Base-by-base conservation (phyloP, 2,797 vertebrate species). In the Anomalospiza imberbis region DNA sequence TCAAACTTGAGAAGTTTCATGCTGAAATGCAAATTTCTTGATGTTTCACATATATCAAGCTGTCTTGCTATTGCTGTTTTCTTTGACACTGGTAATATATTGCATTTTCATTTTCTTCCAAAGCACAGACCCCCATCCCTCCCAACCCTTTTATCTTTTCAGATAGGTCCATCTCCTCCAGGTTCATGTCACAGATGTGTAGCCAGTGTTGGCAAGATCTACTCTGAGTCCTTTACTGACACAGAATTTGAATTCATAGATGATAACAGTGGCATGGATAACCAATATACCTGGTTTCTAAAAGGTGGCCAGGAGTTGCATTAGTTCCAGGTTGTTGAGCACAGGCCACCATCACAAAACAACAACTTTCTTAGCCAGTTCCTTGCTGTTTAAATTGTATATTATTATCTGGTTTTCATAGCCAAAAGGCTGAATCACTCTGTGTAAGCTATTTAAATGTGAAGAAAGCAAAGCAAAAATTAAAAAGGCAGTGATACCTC, bases 401-500 rank as follows among this genome's bases (percentile, higher is more conserved):
- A 47, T 86, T 93, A 73, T 65, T 88, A 81, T 73, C 55, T 86
- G 58, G 17, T 93, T 93, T 62, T 76, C 32, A 32, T 20, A 95
- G 66, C 62, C 73, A 81, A 90, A 91, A 73, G 55, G 53, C 58
- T 71, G 85, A 94, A 76, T 90, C 44, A 31, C 32, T 90, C 44
- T 2, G 2, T 75, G 73, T 81, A 84, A 81, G 45, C 51, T 73
- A 71, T 84, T 91, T 73, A 86, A 94, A 73, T 70, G 85, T 72
- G 90, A 95, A 93, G 67, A 88, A 94, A 93, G 62, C 55, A 74
- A 92, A 88, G 82, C 57, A 90, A 42, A 83, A 91, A 86, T 86
- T 53, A 20, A 83, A 92, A 88, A 84, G 54, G 36, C 70, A 51
- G 53, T 2, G 5, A 70, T 94, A 44, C 32, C 42, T 76, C 38